Evolutionary conservation across 2,797 vertebrate species (phyloP), one percentile per base, ranked within the genome.

Genomic region (Tadarida brasiliensis): DNA sequence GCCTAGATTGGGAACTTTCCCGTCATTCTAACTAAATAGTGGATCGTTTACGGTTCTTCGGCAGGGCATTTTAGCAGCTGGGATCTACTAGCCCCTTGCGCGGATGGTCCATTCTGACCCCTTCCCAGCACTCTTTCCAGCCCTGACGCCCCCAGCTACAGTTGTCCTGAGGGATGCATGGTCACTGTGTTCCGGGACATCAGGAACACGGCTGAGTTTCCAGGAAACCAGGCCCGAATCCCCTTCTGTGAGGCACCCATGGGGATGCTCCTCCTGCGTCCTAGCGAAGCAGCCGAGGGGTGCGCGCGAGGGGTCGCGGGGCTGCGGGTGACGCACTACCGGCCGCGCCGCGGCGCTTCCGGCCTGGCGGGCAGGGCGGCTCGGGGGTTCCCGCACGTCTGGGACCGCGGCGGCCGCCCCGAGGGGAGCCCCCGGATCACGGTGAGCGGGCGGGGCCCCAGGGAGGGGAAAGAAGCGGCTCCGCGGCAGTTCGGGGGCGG

Each of bases 381-480:
- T 5, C 2, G 0, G 54, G 56, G n/a, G 0, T 30, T 54, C 0
- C 7, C 0, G 22, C n/a, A 0, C 2, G 0, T 14, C 4, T 1
- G 33, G n/a, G 30, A 19, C 10, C 1, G 2, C 0, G 0, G 35
- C 19, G 10, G 4, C 61, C 6, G 16, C 59, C 54, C 49, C 0
- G 86, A 44, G 19, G 73, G 35, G 17, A n/a, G 16, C 1, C 1
- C 24, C 1, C 1, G 35, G 26, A 30, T 70, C 71, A 54, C n/a
- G 89, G 94, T 96, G 96, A 97, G 97, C 63, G 7, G 22, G 56
- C 35, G 33, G 77, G 93, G 24, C 15, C 22, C 54, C 5, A 7
- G 49, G 87, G 77, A 33, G 11, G 85, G 91, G 35, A 30, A 11
- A 1, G 39, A 47, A 44, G 54, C 19, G 51, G 68, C 10, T 33